Evolutionary conservation across 2,113 vertebrate genomes (phyloP).

Genomic region (Pipra filicauda): DNA sequence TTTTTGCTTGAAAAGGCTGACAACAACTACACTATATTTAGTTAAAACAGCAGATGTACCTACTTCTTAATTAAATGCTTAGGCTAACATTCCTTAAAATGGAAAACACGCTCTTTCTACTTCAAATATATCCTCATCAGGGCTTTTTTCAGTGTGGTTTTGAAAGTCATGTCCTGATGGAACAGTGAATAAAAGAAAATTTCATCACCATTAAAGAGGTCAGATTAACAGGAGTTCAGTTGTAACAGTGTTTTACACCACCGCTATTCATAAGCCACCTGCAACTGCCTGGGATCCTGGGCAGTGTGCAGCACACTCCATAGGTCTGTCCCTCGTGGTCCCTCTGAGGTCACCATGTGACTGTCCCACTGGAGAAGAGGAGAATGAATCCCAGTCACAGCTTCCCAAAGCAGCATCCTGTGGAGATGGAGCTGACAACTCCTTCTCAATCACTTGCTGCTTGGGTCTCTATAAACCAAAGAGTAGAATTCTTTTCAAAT

Average conservation of each 20-base stretch:
- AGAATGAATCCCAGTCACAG: rapidly evolving
- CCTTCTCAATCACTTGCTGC: not conserved
- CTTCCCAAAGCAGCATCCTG: not conserved
- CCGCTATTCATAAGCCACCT: not conserved
- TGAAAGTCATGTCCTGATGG: not conserved
- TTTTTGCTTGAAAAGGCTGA: constrained; percentile 21
- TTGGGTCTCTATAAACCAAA: not conserved
- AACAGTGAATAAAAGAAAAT: not conserved
- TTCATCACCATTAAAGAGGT: not conserved
- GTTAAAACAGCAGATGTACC: constrained; percentile 14
- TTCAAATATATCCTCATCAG: not conserved
- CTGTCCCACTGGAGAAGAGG: not conserved
- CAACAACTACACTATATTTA: constrained; percentile 2
- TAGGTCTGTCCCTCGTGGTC: not conserved
- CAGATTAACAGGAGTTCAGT: not conserved
- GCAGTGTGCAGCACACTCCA: not conserved
- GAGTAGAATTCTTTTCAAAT: not conserved
- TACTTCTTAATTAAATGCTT: constrained; percentile 33
- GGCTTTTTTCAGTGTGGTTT: not conserved
- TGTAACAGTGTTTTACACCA: not conserved
- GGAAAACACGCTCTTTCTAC: not conserved
- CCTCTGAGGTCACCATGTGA: not conserved
- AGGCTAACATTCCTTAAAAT: constrained; percentile 10
- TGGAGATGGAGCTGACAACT: not conserved
- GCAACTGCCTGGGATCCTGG: not conserved